phyloP scores from a whole-genome alignment of 2,113 vertebrate species.

The Condylura cristata region DNA sequence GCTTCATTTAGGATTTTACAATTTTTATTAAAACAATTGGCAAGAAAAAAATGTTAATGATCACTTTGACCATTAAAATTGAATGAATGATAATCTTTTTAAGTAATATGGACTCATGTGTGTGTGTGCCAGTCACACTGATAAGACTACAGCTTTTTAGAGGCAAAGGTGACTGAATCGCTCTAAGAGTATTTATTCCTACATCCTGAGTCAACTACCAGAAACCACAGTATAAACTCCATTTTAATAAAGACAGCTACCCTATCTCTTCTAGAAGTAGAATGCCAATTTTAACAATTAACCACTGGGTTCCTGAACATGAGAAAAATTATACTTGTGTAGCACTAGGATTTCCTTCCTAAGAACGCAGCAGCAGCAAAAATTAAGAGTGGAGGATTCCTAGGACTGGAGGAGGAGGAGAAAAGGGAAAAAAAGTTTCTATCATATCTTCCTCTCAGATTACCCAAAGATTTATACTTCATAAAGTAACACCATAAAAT shows the following conservation, averaged over 20 bases:
- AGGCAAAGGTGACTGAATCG: conserved; percentile 58
- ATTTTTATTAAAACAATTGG: conserved; percentile 13
- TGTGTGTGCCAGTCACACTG: neutral
- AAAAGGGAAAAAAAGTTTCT: neutral
- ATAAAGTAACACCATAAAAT: conserved; percentile 77
- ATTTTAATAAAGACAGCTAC: conserved; percentile 63
- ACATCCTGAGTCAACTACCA: conserved; percentile 17
- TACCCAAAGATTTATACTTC: conserved; percentile 75
- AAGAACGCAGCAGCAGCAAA: conserved; percentile 55
- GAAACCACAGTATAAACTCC: conserved; percentile 59
- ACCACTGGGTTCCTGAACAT: conserved; percentile 65
- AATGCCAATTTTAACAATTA: conserved; percentile 71
- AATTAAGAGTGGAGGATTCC: conserved; percentile 73
- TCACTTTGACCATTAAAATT: conserved; percentile 16
- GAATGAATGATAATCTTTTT: neutral
- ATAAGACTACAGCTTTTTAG: conserved; percentile 12
- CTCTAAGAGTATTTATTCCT: neutral
- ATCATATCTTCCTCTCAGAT: conserved; percentile 62
- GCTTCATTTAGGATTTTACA: conserved; percentile 50
- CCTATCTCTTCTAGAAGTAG: conserved; percentile 75
- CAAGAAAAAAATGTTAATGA: neutral
- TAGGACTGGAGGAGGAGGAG: neutral
- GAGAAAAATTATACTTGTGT: conserved; percentile 47
- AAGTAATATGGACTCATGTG: neutral
- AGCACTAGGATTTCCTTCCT: conserved; percentile 55